These are phyloP conservation scores for Epistrophella euchroma DNA, from an alignment of 2,888 invertebrate genomes.

Conservation along the genomic window DNA sequence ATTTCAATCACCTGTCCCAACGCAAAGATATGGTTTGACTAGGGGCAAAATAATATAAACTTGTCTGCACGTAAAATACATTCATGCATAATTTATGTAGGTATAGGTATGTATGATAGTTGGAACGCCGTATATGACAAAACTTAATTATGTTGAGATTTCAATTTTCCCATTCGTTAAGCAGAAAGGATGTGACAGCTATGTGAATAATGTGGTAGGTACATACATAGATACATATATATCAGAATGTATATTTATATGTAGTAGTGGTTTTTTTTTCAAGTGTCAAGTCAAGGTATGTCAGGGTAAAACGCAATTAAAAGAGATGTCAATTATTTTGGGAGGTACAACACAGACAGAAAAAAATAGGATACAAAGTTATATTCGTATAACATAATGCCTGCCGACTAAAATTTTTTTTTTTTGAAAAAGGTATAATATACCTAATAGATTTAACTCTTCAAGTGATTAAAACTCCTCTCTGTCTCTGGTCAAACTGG, in stretches of 20 bases:
- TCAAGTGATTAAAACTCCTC: neutral
- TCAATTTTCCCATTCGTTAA: slow-evolving; percentile 69
- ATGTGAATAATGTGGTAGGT: slow-evolving; percentile 25
- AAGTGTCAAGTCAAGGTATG: slow-evolving; percentile 7
- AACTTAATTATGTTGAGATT: slow-evolving; percentile 74
- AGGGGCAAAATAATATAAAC: neutral
- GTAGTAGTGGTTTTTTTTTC: neutral
- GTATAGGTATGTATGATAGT: slow-evolving; percentile 6
- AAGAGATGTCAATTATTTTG: slow-evolving; percentile 42
- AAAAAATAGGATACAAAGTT: neutral
- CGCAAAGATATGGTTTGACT: neutral
- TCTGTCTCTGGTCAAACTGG: neutral
- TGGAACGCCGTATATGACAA: slow-evolving; percentile 42
- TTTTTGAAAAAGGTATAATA: neutral
- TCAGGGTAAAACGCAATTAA: slow-evolving; percentile 39
- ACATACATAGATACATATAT: neutral
- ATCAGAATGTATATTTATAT: neutral
- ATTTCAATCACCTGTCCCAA: slow-evolving; percentile 9
- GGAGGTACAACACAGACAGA: neutral
- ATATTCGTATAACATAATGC: neutral
- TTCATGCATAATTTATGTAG: neutral
- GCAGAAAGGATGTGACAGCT: slow-evolving; percentile 63
- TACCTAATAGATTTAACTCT: slow-evolving; percentile 1
- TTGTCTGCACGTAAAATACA: neutral
- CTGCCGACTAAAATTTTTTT: neutral